phyloP scores from a whole-genome alignment of 2,888 invertebrate genomes.

The Cancer borealis region DNA sequence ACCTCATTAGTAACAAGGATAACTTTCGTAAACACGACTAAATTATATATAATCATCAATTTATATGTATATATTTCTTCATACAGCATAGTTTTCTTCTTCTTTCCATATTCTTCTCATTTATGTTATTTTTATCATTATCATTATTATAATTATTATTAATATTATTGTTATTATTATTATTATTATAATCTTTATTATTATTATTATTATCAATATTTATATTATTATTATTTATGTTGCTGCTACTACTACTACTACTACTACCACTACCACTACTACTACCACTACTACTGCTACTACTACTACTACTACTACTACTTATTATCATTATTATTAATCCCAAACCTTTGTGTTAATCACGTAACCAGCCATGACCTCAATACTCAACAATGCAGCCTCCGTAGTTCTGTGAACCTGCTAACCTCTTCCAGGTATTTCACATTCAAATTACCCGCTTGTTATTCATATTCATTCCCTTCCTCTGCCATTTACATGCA shows the following conservation, averaged over 20 bases:
- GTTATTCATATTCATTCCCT: too few relatives aligned
- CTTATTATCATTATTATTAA: background rate
- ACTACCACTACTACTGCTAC: too few relatives aligned
- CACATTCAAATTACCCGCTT: background rate
- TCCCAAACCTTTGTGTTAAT: too few relatives aligned
- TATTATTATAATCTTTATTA: background rate
- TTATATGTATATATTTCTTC: too few relatives aligned
- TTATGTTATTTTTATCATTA: too few relatives aligned
- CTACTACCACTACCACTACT: background rate
- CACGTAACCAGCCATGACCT: background rate
- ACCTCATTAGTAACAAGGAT: background rate
- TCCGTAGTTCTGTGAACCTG: background rate
- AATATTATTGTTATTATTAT: background rate
- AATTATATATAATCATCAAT: too few relatives aligned
- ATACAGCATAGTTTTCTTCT: too few relatives aligned
- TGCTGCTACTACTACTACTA: background rate
- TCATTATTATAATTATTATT: background rate
- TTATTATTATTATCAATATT: background rate
- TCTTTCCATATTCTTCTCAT: background rate
- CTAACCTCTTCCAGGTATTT: background rate
- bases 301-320: background rate
- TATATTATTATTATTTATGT: background rate
- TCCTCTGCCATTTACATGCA: too few relatives aligned
- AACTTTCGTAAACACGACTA: too few relatives aligned
- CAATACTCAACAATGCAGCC: too few relatives aligned